Percentiles rank a stretch among this genome's conserved stretches.
Evolutionary conservation across 2,113 vertebrate species (phyloP).

Genomic region (Anoura caudifer): DNA sequence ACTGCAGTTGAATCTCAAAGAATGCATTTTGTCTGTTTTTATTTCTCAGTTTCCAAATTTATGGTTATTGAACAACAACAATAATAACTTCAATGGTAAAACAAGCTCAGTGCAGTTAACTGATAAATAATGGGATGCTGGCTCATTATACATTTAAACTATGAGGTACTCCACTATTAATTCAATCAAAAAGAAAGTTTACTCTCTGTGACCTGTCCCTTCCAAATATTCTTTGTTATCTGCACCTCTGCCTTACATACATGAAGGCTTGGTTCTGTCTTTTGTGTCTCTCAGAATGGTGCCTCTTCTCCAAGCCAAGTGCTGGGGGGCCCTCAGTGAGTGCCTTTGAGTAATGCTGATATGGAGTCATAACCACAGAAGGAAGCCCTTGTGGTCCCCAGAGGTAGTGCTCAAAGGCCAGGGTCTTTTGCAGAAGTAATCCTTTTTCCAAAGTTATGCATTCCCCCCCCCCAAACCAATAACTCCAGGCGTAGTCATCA

Average conservation of each 20-base stretch:
- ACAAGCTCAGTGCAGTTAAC: background rate
- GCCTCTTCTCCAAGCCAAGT: background rate
- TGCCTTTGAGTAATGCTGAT: background rate
- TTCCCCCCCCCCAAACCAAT: background rate
- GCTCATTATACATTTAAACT: background rate
- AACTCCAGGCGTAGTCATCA: background rate
- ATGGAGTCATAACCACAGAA: background rate
- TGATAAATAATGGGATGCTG: background rate
- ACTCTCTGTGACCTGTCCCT: background rate
- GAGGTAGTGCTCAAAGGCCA: background rate
- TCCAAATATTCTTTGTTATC: background rate
- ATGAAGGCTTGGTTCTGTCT: background rate
- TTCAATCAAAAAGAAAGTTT: background rate
- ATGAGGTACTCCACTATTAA: background rate
- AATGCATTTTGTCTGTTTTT: background rate
- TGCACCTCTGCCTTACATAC: background rate
- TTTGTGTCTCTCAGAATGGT: background rate
- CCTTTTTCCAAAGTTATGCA: background rate
- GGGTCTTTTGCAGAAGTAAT: background rate
- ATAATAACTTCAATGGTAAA: background rate
- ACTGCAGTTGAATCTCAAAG: background rate
- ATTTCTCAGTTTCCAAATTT: conserved; percentile 22
- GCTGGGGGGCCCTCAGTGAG: background rate
- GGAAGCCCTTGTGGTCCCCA: background rate
- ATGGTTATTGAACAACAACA: background rate